A percentile compares a stretch with the other conserved stretches of the same genome.
Evolutionary conservation across 2,888 invertebrate genomes (phyloP).

Genomic region (Aproaerema taeniolella): DNA sequence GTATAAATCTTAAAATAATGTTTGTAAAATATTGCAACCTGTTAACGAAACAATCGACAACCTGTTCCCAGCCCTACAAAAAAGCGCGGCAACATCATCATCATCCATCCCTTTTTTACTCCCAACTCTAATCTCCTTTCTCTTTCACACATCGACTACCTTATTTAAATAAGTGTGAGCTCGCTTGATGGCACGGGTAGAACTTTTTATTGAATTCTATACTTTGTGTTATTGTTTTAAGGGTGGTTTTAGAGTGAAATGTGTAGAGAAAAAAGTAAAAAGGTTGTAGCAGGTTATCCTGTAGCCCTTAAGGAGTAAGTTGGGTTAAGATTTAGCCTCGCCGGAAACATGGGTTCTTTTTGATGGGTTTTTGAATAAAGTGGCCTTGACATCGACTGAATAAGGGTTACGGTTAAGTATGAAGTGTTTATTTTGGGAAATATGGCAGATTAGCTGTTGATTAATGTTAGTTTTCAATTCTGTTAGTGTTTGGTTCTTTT

Average conservation of each 20-base stretch:
- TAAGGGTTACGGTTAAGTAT: no score
- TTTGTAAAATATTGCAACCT: no score
- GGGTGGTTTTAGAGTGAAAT: constrained; percentile 26
- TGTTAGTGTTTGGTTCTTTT: no score
- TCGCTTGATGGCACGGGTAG: constrained; percentile 16
- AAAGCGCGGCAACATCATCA: constrained; percentile 61
- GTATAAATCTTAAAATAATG: no score
- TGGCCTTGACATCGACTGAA: constrained; percentile 36
- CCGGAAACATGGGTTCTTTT: constrained; percentile 57
- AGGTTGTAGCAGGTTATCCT: constrained; percentile 52
- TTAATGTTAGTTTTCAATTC: no score
- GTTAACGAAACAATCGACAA: constrained; percentile 31
- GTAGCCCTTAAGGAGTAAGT: constrained; percentile 50
- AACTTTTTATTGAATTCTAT: neutral
- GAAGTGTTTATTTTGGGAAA: no score
- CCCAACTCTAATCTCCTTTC: constrained; percentile 45
- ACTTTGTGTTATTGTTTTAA: constrained; percentile 16
- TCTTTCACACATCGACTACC: constrained; percentile 62
- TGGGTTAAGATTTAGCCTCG: constrained; percentile 51
- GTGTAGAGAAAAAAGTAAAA: constrained; percentile 43
- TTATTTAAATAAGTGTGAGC: constrained; percentile 73
- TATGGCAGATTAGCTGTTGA: no score
- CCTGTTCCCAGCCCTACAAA: constrained; percentile 43
- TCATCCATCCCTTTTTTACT: constrained; percentile 44
- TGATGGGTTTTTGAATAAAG: constrained; percentile 28